phyloP scores from a whole-genome alignment of 2,113 vertebrate genomes.

The Crotophaga sulcirostris region DNA sequence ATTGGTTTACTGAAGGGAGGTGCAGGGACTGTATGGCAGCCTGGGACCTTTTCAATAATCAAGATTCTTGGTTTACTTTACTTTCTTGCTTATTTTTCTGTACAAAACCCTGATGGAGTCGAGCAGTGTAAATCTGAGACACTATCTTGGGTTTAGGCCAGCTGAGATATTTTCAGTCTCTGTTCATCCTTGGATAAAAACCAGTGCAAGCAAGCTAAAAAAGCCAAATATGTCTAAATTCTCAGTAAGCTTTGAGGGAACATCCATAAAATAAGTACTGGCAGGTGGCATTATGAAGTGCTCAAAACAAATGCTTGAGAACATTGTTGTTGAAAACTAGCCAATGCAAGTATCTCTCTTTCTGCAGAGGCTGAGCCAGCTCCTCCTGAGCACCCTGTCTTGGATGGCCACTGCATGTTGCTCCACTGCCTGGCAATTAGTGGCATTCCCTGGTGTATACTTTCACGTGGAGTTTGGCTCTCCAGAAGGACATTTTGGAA shows the following conservation, averaged over 20 bases:
- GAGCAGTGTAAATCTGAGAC: slow-evolving; percentile 59
- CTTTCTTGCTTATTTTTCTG: slow-evolving; percentile 63
- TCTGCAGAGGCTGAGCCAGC: background rate
- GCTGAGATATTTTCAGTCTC: slow-evolving; percentile 60
- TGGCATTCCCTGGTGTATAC: background rate
- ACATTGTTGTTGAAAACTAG: slow-evolving; percentile 43
- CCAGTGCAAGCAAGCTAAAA: slow-evolving; percentile 59
- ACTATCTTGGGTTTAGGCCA: slow-evolving; percentile 63
- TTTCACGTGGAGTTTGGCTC: background rate
- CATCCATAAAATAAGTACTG: slow-evolving; percentile 11
- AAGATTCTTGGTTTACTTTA: slow-evolving; percentile 13
- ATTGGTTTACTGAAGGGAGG: slow-evolving; percentile 12
- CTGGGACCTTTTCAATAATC: slow-evolving; percentile 40
- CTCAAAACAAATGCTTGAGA: slow-evolving; percentile 65
- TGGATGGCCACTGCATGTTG: background rate
- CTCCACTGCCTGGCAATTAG: background rate
- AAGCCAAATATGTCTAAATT: slow-evolving; percentile 56
- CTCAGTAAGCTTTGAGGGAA: slow-evolving; percentile 18
- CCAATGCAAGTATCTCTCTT: slow-evolving; percentile 44
- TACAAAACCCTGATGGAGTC: background rate
- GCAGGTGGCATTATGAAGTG: slow-evolving; percentile 58
- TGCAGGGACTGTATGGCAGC: background rate
- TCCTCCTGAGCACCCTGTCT: background rate
- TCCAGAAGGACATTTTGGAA: background rate
- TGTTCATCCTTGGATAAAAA: slow-evolving; percentile 70